A percentile compares a stretch with the other conserved stretches of the same genome.
These are phyloP conservation scores for Apeltes quadracus DNA, from an alignment of 2,113 vertebrate genomes.

Conservation along the genomic window DNA sequence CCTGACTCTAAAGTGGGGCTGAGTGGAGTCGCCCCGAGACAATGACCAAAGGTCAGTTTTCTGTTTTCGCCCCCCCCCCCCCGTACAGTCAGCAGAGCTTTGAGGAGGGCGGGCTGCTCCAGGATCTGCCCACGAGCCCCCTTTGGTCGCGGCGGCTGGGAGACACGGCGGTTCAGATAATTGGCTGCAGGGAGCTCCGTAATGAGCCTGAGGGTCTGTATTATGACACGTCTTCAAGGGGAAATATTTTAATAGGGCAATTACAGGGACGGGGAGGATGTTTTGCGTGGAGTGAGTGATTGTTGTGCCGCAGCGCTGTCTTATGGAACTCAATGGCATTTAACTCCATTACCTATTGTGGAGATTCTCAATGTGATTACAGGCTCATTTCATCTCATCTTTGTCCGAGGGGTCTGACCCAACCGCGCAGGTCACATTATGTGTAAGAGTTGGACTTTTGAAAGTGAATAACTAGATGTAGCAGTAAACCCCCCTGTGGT, in stretches of 20 bases:
- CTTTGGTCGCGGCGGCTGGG: slow-evolving; percentile 52
- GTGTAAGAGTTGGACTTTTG: slow-evolving; percentile 29
- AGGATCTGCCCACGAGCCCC: slow-evolving; percentile 62
- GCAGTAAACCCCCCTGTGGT: neutral
- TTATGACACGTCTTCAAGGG: slow-evolving; percentile 76
- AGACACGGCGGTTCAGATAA: slow-evolving; percentile 74
- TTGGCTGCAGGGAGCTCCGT: slow-evolving; percentile 74
- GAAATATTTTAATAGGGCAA: slow-evolving; percentile 78
- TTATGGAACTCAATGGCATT: slow-evolving; percentile 68
- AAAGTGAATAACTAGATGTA: slow-evolving; percentile 33
- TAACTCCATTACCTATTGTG: slow-evolving; percentile 65
- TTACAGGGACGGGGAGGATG: slow-evolving; percentile 66
- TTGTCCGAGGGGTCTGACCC: slow-evolving; percentile 25
- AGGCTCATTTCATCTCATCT: slow-evolving; percentile 38
- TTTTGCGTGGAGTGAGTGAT: slow-evolving; percentile 72
- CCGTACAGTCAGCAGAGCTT: slow-evolving; percentile 41
- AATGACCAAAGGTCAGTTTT: slow-evolving; percentile 76
- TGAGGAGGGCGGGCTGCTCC: slow-evolving; percentile 57
- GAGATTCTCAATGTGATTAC: slow-evolving; percentile 42
- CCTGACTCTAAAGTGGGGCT: slow-evolving; percentile 70
- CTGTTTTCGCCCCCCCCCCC: slow-evolving; percentile 59
- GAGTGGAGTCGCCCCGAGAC: slow-evolving; percentile 68
- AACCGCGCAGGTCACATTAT: slow-evolving; percentile 29
- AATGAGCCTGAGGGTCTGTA: slow-evolving; percentile 73
- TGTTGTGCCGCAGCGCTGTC: slow-evolving; percentile 56